Base-by-base conservation (phyloP, 1,140 invertebrate species). In the Hyles vespertilio region DNA sequence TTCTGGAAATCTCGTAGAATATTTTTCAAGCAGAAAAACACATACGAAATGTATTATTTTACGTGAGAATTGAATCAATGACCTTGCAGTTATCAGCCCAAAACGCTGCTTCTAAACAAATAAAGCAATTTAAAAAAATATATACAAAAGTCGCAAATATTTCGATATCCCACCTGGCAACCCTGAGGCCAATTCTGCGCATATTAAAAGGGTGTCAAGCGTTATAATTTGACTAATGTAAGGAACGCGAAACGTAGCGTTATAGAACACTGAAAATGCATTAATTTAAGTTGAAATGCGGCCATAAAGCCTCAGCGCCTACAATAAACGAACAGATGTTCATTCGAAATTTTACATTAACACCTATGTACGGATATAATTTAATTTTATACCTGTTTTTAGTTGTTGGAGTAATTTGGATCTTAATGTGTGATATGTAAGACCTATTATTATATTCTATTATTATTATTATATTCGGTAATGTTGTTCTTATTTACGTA, bases 191-290 rank as follows among this genome's bases (percentile, higher is more conserved):
- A 57, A 50, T 50, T 50, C 22, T 33, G 11, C 40, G 40, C 36
- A 50, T 51, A 45, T 53, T 56, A 61, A 56, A 60, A 65, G 58
- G 59, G 59, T 56, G 52, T 65, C 47, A 34, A 48, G 61, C 56
- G 60, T 65, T 63, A 70, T 67, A 70, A 70, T 67, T 70, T 63
- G 61, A 67, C 65, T 65, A 65, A 70, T 67, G 65, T 67, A 67
- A 58, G 60, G 57, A 65, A 70, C 47, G 61, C 40, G 59, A 59
- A 65, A 70, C 47, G 32, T 54, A 52, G 48, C 57, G 34, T 51
- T 67, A 58, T 61, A 53, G 48, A 58, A 60, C 59, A 60, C 48
- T 58, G 62, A 62, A 67, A 65, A 63, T 67, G 59, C 62, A 70
- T 70, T 70, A 70, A 70, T 67, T 67, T 65, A 64, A 48, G 45